Conservation (phyloP, 2,888 invertebrate species). For the Melinaea marsaeus region DNA sequence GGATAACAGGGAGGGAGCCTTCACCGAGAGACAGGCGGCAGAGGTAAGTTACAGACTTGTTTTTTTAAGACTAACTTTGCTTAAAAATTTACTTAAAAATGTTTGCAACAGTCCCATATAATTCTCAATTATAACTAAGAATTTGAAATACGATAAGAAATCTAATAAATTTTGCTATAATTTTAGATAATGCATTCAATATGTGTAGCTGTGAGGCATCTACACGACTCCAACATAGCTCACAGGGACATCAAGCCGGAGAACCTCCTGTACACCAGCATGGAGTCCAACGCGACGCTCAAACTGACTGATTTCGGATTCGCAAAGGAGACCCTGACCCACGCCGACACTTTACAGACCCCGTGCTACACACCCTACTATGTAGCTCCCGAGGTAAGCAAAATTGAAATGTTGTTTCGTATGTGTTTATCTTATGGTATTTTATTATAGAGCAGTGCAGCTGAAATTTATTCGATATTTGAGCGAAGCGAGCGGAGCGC, state of each 20-base stretch:
- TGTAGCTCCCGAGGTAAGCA: constrained; percentile 82
- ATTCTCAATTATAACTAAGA: no score
- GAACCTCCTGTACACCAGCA: constrained; percentile 93
- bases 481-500: no score
- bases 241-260: constrained; percentile 99
- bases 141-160: no score
- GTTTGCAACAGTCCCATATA: no score
- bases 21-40: constrained; percentile 89
- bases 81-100: no score
- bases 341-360: constrained; percentile 94
- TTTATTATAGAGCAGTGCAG: no score
- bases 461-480: no score
- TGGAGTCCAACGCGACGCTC: constrained; percentile 86
- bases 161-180: not conserved
- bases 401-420: no score
- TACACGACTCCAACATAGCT: constrained; percentile 96
- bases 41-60: constrained; percentile 49
- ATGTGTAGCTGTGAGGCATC: constrained; percentile 94
- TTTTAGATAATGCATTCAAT: constrained; percentile 95
- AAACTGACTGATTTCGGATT: constrained; percentile 99
- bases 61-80: not conserved
- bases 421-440: no score
- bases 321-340: constrained; percentile 92
- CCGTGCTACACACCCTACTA: constrained; percentile 99
- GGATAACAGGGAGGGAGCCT: constrained; percentile 94